Conservation (phyloP, 2,113 vertebrate genomes). For the Lota lota region DNA sequence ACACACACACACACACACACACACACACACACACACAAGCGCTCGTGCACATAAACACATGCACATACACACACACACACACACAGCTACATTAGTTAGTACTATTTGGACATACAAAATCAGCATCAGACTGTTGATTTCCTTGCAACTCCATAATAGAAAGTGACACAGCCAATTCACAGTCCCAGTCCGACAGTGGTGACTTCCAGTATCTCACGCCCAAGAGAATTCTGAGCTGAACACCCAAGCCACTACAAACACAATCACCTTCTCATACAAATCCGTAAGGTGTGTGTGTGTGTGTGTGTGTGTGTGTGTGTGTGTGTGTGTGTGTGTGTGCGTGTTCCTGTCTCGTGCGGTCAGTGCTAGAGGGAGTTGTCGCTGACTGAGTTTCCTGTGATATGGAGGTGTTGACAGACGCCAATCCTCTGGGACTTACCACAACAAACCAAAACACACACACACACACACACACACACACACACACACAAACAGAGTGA, state of each 20-base stretch:
- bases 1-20: conserved; percentile 4
- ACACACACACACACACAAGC: conserved; percentile 5
- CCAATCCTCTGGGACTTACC: conserved; percentile 42
- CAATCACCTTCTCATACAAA: conserved; percentile 19
- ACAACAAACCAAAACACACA: conserved; percentile 26
- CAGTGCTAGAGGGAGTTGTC: conserved; percentile 42
- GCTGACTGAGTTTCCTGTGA: conserved; percentile 47
- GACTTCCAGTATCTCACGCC: conserved; percentile 23
- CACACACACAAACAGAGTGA: conserved; percentile 1
- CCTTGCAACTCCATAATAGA: conserved; percentile 30
- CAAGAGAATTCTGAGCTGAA: conserved; percentile 29
- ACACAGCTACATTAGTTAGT: neutral
- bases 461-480: conserved; percentile 1
- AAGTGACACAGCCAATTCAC: conserved; percentile 41
- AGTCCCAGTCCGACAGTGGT: conserved; percentile 11
- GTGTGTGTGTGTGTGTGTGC: conserved; percentile 11
- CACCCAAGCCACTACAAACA: conserved; percentile 30
- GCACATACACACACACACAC: neutral
- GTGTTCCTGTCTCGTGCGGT: conserved; percentile 47
- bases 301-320: conserved; percentile 15
- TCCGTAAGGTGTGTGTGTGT: conserved; percentile 11
- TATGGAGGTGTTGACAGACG: conserved; percentile 63
- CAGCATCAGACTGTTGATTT: neutral
- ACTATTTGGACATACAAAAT: no score
- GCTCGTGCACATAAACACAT: no score